These are phyloP conservation scores for Calameuta idolon DNA, from an alignment of 2,888 invertebrate species.

Conservation along the genomic window DNA sequence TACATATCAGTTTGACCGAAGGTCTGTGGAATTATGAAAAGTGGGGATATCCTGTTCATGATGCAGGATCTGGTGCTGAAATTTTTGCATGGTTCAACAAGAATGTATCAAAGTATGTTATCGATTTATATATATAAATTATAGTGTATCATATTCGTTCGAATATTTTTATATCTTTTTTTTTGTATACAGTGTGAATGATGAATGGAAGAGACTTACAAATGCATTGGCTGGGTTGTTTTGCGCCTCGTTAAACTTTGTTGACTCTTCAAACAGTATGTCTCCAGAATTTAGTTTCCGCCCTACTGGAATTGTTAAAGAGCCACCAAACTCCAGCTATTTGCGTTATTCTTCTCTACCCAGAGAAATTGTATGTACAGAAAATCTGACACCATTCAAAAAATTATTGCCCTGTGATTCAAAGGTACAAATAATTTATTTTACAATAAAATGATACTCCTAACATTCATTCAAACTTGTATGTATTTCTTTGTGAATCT, in stretches of 20 bases:
- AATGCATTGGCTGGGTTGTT: slow-evolving; percentile 94
- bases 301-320: slow-evolving; percentile 75
- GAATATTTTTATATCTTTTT: background rate
- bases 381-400: slow-evolving; percentile 98
- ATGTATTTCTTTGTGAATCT: background rate
- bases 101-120: slow-evolving; percentile 49
- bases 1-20: slow-evolving; percentile 92
- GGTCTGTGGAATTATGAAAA: slow-evolving; percentile 93
- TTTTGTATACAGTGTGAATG: slow-evolving; percentile 74
- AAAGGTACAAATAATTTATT: slow-evolving; percentile 66
- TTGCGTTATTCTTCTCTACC: slow-evolving; percentile 91
- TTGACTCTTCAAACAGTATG: slow-evolving; percentile 86
- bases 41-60: slow-evolving; percentile 94
- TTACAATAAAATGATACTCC: background rate
- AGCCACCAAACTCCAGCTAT: slow-evolving; percentile 67
- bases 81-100: slow-evolving; percentile 91
- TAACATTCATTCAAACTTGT: background rate
- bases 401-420: slow-evolving; percentile 96
- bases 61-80: slow-evolving; percentile 94
- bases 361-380: slow-evolving; percentile 97
- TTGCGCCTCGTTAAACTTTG: slow-evolving; percentile 96
- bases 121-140: background rate
- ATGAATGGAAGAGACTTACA: slow-evolving; percentile 88
- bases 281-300: slow-evolving; percentile 86
- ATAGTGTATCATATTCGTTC: background rate